Conservation (phyloP, 2,888 invertebrate genomes). For the Machimus rusticus region DNA sequence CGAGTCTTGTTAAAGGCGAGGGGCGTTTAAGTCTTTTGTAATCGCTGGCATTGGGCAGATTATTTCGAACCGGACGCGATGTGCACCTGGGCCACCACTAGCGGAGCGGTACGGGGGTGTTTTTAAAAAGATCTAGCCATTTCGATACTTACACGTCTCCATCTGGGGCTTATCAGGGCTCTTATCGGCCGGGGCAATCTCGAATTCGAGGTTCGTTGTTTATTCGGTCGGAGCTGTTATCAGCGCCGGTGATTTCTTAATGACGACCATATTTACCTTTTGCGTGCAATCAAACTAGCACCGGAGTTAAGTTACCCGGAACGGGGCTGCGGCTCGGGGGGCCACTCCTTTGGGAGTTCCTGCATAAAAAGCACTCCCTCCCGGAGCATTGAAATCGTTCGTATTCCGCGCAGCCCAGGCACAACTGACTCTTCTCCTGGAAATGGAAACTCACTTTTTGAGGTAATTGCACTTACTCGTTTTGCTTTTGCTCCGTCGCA, state of each 20-base stretch:
- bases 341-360: not conserved
- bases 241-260: not conserved
- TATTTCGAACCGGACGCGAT: not conserved
- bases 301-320: not conserved
- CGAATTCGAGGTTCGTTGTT: conserved; percentile 18
- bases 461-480: not conserved
- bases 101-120: not conserved
- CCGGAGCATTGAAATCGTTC: conserved; percentile 25
- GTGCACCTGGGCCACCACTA: not conserved
- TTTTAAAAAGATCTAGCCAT: not conserved
- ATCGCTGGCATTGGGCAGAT: not conserved
- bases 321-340: not conserved
- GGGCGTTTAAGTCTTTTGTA: conserved; percentile 29
- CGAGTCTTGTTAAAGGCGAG: not conserved
- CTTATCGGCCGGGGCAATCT: not conserved
- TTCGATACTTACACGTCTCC: too few relatives aligned
- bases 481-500: not conserved
- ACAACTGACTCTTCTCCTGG: not conserved
- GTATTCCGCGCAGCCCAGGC: not conserved
- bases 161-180: conserved; percentile 1
- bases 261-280: not conserved
- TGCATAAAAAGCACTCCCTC: not conserved
- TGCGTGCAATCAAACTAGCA: not conserved
- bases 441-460: not conserved
- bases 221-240: not conserved